Evolutionary conservation across 2,888 invertebrate genomes (phyloP), one percentile per base, ranked within the genome.

Genomic region (Nowickia ferox): DNA sequence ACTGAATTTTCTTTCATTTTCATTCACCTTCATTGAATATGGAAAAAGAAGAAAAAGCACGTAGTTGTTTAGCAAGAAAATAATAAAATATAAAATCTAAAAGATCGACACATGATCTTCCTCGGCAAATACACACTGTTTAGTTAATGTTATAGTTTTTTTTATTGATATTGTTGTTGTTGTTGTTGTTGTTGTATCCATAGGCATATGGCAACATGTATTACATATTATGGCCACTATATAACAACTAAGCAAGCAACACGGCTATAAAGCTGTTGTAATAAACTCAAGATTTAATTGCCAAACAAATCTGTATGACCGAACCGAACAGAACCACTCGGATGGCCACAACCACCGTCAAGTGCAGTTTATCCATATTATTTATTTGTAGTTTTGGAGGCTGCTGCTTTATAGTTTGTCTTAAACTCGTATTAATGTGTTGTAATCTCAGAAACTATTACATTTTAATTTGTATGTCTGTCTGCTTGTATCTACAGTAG

Each of bases 281-380:
- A 82, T 85, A 86, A 86, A 86, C 78, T 79, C 48, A 66, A 79
- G 75, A 69, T 83, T 83, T 86, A 79, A 86, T 86, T 86, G 75
- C 78, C 78, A 82, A 79, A 82, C 82, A 78, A 82, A 82, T 78
- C 85, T 63, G 46, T 82, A 59, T 69, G 78, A 81, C 55, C 78
- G 48, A 42, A 71, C 51, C 17, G 8, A 61, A 48, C 78, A 30
- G 51, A 78, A 78, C 22, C 17, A 22, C 61, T 57, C 22, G 40
- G 19, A 17, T 46, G 38, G 22, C 68, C 78, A 63, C 42, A 51
- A 81, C 38, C 63, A 48, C 44, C 19, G 71, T 40, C 79, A 51
- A 80, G 65, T 51, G 66, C 48, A 51, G 22, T 40, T 68, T 63
- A 10, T 19, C 8, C 19, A 57, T 48, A 19, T 68, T 40, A 22